Evolutionary conservation across 92 coral and sea anemone species (phyloP).

Genomic region (Galaxea fascicularis): DNA sequence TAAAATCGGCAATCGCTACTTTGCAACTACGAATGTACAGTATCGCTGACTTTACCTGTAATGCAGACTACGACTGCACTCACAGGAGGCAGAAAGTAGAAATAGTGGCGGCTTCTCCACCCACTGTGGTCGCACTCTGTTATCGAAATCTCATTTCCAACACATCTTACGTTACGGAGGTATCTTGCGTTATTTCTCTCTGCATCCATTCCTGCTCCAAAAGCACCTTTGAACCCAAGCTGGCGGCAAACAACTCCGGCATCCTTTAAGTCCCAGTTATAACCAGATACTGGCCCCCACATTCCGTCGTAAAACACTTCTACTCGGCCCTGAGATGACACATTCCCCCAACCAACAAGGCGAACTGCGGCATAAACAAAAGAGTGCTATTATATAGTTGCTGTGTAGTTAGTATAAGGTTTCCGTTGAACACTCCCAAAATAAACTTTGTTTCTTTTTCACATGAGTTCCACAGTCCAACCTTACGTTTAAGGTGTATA

Average conservation of each 20-base stretch:
- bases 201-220: not conserved
- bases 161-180: not conserved
- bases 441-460: too few species aligned
- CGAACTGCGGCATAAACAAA: not conserved
- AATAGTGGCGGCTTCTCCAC: too few species aligned
- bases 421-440: too few species aligned
- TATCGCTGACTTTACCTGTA: not conserved
- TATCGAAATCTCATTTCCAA: not conserved
- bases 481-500: too few species aligned
- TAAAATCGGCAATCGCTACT: too few species aligned
- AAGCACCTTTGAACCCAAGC: not conserved
- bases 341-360: not conserved
- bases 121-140: not conserved
- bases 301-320: not conserved
- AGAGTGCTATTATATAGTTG: too few species aligned
- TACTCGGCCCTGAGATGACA: not conserved
- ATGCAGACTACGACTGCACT: not conserved
- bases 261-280: not conserved
- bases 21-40: too few species aligned
- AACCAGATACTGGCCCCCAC: not conserved
- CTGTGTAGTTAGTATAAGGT: too few species aligned
- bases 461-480: too few species aligned
- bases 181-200: not conserved
- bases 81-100: too few species aligned
- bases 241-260: slow-evolving; percentile 5